A percentile compares a stretch with the other conserved stretches of the same genome.
These are phyloP conservation scores for Trichoplusia ni DNA, from an alignment of 1,140 invertebrate species.

Conservation along the genomic window DNA sequence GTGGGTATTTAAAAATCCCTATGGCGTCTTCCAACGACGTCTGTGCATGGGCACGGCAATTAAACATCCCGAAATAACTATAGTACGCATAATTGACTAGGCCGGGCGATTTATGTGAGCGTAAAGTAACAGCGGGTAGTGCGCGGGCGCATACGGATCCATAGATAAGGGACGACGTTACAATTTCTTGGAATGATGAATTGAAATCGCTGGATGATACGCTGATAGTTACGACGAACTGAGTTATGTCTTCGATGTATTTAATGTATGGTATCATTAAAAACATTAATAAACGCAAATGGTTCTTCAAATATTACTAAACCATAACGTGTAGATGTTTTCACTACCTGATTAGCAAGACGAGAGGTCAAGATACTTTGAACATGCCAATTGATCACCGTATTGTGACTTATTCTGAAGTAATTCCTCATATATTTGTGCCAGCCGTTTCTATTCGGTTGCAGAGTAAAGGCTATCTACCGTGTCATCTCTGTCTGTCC, in stretches of 20 bases:
- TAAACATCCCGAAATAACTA: constrained; percentile 69
- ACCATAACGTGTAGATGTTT: too few relatives aligned
- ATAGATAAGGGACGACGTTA: constrained; percentile 22
- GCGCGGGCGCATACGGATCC: constrained; percentile 5
- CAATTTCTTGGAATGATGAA: constrained; percentile 24
- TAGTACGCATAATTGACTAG: constrained; percentile 58
- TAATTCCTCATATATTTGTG: too few relatives aligned
- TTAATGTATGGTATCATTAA: neutral
- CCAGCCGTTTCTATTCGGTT: too few relatives aligned
- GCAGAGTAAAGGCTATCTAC: too few relatives aligned
- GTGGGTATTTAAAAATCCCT: constrained; percentile 37
- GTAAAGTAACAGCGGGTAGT: constrained; percentile 27
- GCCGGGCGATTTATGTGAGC: constrained; percentile 51
- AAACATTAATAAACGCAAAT: too few relatives aligned
- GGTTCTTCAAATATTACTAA: too few relatives aligned
- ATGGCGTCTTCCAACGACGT: constrained; percentile 28
- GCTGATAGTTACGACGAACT: neutral
- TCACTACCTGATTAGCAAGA: too few relatives aligned
- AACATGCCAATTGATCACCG: too few relatives aligned
- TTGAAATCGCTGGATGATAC: neutral
- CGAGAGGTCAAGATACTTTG: too few relatives aligned
- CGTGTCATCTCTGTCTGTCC: too few relatives aligned
- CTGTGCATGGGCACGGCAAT: constrained; percentile 59
- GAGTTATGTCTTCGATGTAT: neutral
- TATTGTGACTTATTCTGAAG: too few relatives aligned